phyloP scores from a whole-genome alignment of 1,140 invertebrate species.

The Camponotus vicinus region DNA sequence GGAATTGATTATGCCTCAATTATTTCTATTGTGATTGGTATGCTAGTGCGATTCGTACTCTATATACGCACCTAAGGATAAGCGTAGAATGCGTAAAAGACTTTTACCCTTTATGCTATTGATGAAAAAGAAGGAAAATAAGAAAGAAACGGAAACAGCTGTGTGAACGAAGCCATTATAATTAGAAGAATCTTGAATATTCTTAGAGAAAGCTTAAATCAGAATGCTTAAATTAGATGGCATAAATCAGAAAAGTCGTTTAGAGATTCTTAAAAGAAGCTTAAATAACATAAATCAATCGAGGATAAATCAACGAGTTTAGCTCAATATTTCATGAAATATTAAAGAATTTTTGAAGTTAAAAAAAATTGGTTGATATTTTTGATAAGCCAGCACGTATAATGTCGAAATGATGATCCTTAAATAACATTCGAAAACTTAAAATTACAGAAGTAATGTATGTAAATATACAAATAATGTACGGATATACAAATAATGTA shows the following conservation, averaged over 20 bases:
- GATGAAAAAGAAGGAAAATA: neutral
- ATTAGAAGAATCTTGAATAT: neutral
- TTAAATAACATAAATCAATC: neutral
- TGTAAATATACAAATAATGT: too few relatives aligned
- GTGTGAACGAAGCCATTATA: neutral
- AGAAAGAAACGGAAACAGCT: neutral
- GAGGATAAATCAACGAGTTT: neutral
- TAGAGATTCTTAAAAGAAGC: neutral
- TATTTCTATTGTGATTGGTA: constrained; percentile 15
- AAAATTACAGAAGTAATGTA: too few relatives aligned
- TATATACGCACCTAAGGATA: neutral
- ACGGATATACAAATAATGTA: too few relatives aligned
- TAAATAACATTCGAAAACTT: too few relatives aligned
- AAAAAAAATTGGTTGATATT: neutral
- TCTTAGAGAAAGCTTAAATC: neutral
- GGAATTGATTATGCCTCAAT: constrained; percentile 17
- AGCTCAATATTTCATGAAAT: neutral
- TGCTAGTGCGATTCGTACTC: neutral
- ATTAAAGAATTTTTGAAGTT: neutral
- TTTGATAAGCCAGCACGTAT: too few relatives aligned
- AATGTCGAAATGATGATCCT: too few relatives aligned
- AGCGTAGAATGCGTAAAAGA: neutral
- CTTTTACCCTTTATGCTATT: neutral
- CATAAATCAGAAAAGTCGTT: neutral
- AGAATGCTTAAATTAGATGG: neutral